Conservation (phyloP, 2,797 vertebrate genomes). For the Bucorvus abyssinicus region DNA sequence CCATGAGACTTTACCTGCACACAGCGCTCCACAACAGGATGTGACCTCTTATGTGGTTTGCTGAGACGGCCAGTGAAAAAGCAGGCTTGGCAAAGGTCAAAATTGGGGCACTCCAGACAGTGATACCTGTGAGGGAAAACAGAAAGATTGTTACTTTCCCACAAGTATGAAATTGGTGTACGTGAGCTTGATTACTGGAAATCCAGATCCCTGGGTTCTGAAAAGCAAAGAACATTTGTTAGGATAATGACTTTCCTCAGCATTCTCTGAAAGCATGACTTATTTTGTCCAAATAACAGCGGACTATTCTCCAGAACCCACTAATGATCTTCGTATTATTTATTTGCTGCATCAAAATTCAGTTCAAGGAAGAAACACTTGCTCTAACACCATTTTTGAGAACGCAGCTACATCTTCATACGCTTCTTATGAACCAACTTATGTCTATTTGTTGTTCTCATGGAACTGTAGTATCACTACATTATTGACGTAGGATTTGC, state of each 20-base stretch:
- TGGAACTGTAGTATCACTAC: neutral
- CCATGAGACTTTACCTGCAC: constrained; percentile 75
- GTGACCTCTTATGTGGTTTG: constrained; percentile 79
- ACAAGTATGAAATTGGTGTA: neutral
- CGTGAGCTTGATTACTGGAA: neutral
- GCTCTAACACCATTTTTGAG: neutral
- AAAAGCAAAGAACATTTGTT: neutral
- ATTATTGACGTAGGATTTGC: neutral
- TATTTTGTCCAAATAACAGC: neutral
- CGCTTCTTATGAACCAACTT: neutral
- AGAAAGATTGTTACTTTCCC: neutral
- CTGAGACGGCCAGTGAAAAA: constrained; percentile 78
- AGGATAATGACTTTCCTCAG: neutral
- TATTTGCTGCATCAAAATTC: neutral
- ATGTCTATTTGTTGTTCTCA: neutral
- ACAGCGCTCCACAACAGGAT: constrained; percentile 80
- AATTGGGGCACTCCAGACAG: constrained; percentile 86
- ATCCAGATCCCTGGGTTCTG: neutral
- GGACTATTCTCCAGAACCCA: neutral
- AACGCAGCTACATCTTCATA: neutral
- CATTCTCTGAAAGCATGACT: neutral
- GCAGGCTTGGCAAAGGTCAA: constrained; percentile 87
- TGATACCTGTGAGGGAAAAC: constrained; percentile 74
- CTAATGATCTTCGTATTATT: neutral
- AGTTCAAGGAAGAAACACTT: neutral